Conservation (phyloP, 2,888 invertebrate genomes). For the Petrolisthes cinctipes region DNA sequence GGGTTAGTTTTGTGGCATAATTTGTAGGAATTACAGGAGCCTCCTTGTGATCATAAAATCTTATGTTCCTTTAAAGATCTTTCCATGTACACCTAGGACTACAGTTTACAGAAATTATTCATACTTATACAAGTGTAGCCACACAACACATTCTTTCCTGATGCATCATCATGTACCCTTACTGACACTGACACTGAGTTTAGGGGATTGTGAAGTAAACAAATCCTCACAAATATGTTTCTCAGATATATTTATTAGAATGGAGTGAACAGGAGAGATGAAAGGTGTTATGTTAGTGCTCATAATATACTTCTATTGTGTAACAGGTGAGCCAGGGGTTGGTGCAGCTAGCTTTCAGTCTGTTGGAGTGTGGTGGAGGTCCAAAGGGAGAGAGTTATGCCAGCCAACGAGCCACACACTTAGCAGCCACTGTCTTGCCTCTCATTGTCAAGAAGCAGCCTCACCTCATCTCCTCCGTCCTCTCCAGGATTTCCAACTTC, state of each 20-base stretch:
- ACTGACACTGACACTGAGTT: no score
- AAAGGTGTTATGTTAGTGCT: no score
- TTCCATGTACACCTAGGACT: no score
- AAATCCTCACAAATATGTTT: no score
- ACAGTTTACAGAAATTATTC: no score
- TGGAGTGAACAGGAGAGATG: no score
- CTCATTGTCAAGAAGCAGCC: slow-evolving; percentile 56
- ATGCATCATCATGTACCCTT: no score
- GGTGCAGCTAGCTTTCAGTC: slow-evolving; percentile 46
- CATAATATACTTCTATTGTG: not conserved
- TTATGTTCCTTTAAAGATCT: not conserved
- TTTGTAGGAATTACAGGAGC: not conserved
- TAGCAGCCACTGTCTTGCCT: slow-evolving; percentile 49
- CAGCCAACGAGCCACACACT: slow-evolving; percentile 30
- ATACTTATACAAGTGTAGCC: no score
- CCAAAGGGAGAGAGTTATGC: slow-evolving; percentile 28
- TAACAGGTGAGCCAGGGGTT: slow-evolving; percentile 52
- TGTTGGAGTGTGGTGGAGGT: slow-evolving; percentile 54
- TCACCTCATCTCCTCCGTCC: slow-evolving; percentile 42
- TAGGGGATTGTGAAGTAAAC: no score
- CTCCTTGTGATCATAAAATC: not conserved
- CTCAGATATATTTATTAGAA: no score
- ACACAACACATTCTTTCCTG: no score
- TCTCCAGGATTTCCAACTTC: slow-evolving; percentile 48
- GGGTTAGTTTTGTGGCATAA: not conserved